phyloP scores from a whole-genome alignment of 2,113 vertebrate genomes.

The Narcine bancroftii region DNA sequence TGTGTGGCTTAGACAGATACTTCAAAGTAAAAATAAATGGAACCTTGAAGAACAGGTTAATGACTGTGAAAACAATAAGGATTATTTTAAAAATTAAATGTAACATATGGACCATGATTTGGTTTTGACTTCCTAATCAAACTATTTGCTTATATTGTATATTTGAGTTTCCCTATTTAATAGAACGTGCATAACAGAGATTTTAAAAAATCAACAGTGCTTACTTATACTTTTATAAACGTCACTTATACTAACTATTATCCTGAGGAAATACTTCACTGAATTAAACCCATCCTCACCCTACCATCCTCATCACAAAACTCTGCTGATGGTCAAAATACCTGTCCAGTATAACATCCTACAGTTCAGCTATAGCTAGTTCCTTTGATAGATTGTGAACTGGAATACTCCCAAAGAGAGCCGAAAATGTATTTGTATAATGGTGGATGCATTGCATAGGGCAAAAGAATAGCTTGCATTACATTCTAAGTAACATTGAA shows the following conservation, averaged over 20 bases:
- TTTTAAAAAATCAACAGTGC: neutral
- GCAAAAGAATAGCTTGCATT: too few relatives aligned
- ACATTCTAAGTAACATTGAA: neutral
- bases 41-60: too few relatives aligned
- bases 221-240: neutral
- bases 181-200: neutral
- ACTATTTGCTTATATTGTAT: neutral
- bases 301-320: neutral
- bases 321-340: neutral
- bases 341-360: neutral
- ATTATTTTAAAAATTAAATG: neutral
- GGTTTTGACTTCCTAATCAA: neutral
- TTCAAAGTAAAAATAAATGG: too few relatives aligned
- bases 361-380: neutral
- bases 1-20: too few relatives aligned
- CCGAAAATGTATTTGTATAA: too few relatives aligned
- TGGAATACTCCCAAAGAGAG: too few relatives aligned
- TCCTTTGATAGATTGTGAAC: neutral
- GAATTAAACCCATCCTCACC: neutral
- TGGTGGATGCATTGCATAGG: too few relatives aligned
- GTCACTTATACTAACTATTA: neutral
- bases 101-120: neutral
- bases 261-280: neutral
- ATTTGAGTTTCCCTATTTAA: neutral
- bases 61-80: neutral